Base-by-base conservation (phyloP, 92 coral and sea anemone species). In the Palythoa heliodiscus region DNA sequence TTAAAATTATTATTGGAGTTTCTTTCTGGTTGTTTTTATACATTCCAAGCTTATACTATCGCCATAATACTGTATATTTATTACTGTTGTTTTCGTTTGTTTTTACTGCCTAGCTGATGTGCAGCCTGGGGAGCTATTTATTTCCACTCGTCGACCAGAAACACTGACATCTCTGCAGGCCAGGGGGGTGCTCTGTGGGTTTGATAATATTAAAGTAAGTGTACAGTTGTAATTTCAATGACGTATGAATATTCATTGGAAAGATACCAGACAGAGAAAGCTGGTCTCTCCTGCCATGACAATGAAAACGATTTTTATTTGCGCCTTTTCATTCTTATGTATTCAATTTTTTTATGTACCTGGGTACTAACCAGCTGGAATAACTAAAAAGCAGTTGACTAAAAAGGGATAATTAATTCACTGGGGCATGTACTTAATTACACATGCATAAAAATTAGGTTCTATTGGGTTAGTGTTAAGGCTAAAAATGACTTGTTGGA, bases 131-230 rank as follows among this genome's bases (percentile, higher is more conserved):
- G 93, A 96, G 80, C 83, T 96, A 68, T 91, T 89, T 76, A 89
- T 96, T 48, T 96, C 99, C 23, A 94, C 99, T 61, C 89, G 99
- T 66, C 89, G 98, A 38, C 99, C 99, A 39, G 99, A 96, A 71
- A 96, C 94, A 48, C 82, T 96, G 81, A 78, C 91, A 24, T 71
- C 89, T 14, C 84, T 96, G 13, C 94, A 94, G 57, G 77, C 82
- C 88, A 96, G 87, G 88, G 99, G 99, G 16, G 98, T 90, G 15
- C 92, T 86, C 82, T 96, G 99, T 82, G 98, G 99, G 29, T 96
- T 96, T 94, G 95, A 94, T 70, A 96, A 96, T 88, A 50, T 68
- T 5, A 92, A 89, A 90, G 99, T 96, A 75, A 68, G 95, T 86
- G 29, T 19, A 55, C 19, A 43, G 50, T 58, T 19, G 12, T 14